Percentiles rank a stretch among this genome's conserved stretches.
Conservation (phyloP, 2,888 invertebrate species). For the Oscheius sp. region DNA sequence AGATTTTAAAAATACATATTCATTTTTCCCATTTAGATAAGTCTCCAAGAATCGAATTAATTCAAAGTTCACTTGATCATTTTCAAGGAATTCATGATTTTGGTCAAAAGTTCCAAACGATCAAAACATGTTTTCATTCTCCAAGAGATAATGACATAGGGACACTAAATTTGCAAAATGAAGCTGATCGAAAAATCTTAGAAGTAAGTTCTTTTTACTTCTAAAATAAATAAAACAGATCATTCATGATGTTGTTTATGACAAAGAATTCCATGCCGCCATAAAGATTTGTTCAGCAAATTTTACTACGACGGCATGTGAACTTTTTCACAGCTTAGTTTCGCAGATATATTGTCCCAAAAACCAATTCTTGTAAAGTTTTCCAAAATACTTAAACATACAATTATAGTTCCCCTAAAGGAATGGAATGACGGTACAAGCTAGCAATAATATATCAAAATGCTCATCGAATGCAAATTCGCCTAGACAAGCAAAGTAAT, state of each 20-base stretch:
- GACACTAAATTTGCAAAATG: no score
- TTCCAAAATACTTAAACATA: not conserved
- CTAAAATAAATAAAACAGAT: no score
- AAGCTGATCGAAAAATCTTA: no score
- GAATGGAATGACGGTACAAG: not conserved
- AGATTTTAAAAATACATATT: no score
- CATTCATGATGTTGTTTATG: no score
- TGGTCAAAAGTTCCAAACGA: not conserved
- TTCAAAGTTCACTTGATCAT: no score
- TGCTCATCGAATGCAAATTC: not conserved
- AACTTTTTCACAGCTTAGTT: not conserved
- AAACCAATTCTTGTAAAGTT: not conserved
- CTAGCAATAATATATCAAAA: not conserved
- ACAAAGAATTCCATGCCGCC: not conserved
- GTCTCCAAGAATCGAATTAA: no score
- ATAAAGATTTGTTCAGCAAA: not conserved
- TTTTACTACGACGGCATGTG: not conserved
- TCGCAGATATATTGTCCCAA: not conserved
- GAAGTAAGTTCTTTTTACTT: no score
- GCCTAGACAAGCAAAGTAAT: no score
- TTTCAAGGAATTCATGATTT: no score
- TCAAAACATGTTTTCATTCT: not conserved
- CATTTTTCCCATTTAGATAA: no score
- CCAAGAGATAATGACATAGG: not conserved
- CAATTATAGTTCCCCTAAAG: not conserved